Base-by-base conservation (phyloP, 2,888 invertebrate species). In the Dryomyza anilis region DNA sequence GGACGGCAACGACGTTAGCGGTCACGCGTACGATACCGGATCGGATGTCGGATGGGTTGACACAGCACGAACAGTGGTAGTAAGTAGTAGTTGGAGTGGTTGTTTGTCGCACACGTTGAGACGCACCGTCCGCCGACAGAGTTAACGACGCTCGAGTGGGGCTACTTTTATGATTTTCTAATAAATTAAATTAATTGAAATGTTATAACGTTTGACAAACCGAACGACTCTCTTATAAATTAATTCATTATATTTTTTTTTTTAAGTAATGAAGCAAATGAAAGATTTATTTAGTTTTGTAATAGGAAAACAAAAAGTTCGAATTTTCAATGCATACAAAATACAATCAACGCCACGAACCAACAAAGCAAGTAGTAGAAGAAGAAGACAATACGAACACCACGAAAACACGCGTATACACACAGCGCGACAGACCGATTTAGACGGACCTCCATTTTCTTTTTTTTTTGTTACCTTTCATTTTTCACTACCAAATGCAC, bases 1-100 rank as follows among this genome's bases (percentile, higher is more conserved):
- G n/a, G 21, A 36, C 39, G 43, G 73, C 76, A 67, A 70, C 73
- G 70, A 69, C 74, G 77, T 72, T 52, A 27, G 29, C n/a, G n/a
- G n/a, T n/a, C 23, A 33, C 55, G 45, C 56, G 46, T 46, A 56
- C 63, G 36, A 63, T n/a, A n/a, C n/a, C n/a, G n/a, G n/a, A 63
- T 56, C 55, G 46, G 46, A 57, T 56, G 55, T 19, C 21, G n/a
- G n/a, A n/a, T n/a, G n/a, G n/a, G n/a, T n/a, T n/a, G n/a, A n/a
- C n/a, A n/a, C n/a, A n/a, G n/a, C n/a, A n/a, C n/a, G n/a, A n/a
- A n/a, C n/a, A n/a, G n/a, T n/a, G n/a, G n/a, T n/a, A n/a, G n/a
- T n/a, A n/a, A n/a, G n/a, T n/a, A n/a, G n/a, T 10, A 36, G 30
- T 23, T 21, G 46, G 30, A 46, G 45, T 33, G 14, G 55, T n/a